Conservation (phyloP, 2,797 vertebrate genomes). For the Tadarida brasiliensis region DNA sequence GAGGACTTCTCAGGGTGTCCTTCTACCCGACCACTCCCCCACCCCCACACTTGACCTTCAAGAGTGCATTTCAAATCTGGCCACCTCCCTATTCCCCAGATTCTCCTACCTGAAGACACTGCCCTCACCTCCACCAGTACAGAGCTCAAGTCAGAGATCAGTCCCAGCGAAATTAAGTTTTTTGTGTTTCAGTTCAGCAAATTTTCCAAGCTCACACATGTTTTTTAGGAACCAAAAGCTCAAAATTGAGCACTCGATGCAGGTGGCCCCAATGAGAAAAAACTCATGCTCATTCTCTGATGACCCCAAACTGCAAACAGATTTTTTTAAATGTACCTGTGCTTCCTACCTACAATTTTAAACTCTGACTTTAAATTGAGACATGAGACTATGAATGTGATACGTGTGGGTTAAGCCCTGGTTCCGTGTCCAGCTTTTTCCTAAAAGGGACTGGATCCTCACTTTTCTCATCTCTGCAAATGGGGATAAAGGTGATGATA, state of each 20-base stretch:
- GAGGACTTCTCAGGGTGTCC: background rate
- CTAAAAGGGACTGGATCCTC: background rate
- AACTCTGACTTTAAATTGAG: background rate
- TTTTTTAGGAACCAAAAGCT: background rate
- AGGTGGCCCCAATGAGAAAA: background rate
- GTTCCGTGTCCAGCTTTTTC: background rate
- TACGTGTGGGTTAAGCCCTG: accelerated
- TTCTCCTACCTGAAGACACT: background rate
- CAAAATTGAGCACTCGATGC: background rate
- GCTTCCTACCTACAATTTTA: background rate
- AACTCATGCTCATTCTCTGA: background rate
- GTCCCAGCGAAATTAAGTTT: background rate
- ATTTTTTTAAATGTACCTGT: background rate
- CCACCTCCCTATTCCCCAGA: background rate
- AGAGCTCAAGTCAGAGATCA: background rate
- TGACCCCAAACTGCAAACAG: background rate
- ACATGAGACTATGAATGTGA: background rate
- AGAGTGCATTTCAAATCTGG: background rate
- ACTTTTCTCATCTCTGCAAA: constrained; percentile 33
- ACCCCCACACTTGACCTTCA: background rate
- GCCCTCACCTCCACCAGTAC: accelerated
- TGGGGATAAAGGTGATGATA: background rate
- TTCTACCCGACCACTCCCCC: background rate
- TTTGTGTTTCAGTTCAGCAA: background rate
- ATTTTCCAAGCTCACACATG: background rate